Conservation (phyloP, 53 echinoderm and acorn worm genomes). For the Paelopatides confundens region DNA sequence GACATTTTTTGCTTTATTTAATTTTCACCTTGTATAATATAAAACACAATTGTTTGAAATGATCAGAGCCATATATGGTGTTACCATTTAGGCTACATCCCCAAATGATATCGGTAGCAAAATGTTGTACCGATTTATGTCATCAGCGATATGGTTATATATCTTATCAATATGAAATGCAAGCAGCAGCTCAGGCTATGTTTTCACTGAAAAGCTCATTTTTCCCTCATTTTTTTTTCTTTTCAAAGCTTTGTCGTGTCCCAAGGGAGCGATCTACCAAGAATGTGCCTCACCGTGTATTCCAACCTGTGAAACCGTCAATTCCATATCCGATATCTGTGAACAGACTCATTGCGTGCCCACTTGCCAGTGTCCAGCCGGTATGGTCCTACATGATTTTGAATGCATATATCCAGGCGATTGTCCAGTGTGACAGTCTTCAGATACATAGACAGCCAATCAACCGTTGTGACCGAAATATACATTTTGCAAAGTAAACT, state of each 20-base stretch:
- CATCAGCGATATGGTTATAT: too few relatives aligned
- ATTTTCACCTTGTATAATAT: too few relatives aligned
- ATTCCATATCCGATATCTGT: constrained; percentile 66
- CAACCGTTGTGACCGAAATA: not conserved
- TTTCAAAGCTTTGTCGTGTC: constrained; percentile 90
- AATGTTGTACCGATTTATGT: too few relatives aligned
- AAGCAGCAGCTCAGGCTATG: too few relatives aligned
- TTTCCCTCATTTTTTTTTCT: not conserved
- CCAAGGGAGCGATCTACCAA: constrained; percentile 80
- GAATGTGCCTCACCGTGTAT: constrained; percentile 90
- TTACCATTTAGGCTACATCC: too few relatives aligned
- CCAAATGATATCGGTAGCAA: too few relatives aligned
- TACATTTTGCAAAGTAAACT: not conserved
- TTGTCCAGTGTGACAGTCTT: constrained; percentile 63
- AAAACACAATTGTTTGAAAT: too few relatives aligned
- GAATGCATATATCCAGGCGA: constrained; percentile 73
- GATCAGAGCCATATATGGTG: too few relatives aligned
- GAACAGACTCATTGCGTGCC: constrained; percentile 76
- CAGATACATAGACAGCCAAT: not conserved
- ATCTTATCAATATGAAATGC: too few relatives aligned
- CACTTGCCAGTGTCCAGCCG: constrained; percentile 93
- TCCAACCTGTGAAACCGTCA: constrained; percentile 76
- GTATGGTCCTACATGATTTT: constrained; percentile 89
- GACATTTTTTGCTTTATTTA: too few relatives aligned
- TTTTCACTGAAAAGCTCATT: too few relatives aligned